Base-by-base conservation (phyloP, 2,888 invertebrate species). In the Leucoma salicis region DNA sequence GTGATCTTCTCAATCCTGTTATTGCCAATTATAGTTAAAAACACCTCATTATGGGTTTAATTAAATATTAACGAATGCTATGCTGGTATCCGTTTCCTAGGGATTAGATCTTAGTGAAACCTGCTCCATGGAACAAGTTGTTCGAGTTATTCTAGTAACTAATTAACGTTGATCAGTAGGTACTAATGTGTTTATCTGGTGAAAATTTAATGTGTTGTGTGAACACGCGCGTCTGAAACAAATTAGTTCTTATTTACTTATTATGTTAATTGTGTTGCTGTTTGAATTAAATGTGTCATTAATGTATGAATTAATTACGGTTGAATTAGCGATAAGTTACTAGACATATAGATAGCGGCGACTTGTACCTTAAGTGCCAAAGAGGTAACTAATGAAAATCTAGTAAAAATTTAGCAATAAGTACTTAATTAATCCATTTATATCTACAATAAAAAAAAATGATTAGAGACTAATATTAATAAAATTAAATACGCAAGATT, bases 231-330 rank as follows among this genome's bases (percentile, higher is more conserved):
- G 1, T 21, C 21, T 42, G 16, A 41, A 28, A 37, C 38, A 44
- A 57, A 51, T 38, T 13, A 34, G 42, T 46, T 48, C 53, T 39
- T 31, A n/a, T n/a, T n/a, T 21, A 21, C 21, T n/a, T n/a, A n/a
- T n/a, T n/a, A n/a, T n/a, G n/a, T n/a, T n/a, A n/a, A n/a, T n/a
- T n/a, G n/a, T n/a, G n/a, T n/a, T n/a, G 6, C 21, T 5, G 21
- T 21, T 8, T 21, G 21, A 21, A 57, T 53, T 41, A 47, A 53
- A 59, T 46, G 42, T 50, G 49, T 59, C 46, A 53, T 62, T 51
- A 63, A 66, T 60, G 61, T 62, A 58, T 64, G 41, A 69, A 59
- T 50, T 52, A 36, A 50, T 64, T 55, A 64, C 57, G 32, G 39
- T 32, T 35, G 46, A 55, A 53, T 63, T 53, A 53, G 51, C 42